Percentiles rank a stretch among this genome's conserved stretches.
phyloP scores from a whole-genome alignment of 2,113 vertebrate genomes.

The Lipotes vexillifer region DNA sequence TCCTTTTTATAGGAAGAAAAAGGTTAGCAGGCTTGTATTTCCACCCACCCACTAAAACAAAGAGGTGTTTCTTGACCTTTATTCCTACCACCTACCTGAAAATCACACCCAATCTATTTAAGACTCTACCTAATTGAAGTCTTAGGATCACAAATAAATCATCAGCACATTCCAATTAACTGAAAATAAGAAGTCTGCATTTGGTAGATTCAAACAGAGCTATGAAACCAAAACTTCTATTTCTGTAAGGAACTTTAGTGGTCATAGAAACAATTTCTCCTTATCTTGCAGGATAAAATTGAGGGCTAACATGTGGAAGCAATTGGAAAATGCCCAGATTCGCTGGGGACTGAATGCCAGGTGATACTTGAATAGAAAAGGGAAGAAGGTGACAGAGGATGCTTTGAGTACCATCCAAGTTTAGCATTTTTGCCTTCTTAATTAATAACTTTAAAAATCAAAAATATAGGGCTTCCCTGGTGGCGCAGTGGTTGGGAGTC shows the following conservation, averaged over 20 bases:
- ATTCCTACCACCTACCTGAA: neutral
- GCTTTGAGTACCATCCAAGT: neutral
- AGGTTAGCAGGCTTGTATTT: neutral
- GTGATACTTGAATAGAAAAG: neutral
- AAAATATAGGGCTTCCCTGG: neutral
- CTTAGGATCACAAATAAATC: neutral
- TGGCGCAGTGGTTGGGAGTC: no score
- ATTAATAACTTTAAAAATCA: neutral
- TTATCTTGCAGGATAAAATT: neutral
- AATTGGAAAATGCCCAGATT: neutral
- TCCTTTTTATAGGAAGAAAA: neutral
- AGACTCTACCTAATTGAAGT: conserved; percentile 5
- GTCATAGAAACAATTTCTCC: neutral
- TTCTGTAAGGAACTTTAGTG: neutral
- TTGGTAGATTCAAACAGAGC: neutral
- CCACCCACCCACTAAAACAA: neutral
- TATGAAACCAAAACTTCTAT: neutral
- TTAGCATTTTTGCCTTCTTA: neutral
- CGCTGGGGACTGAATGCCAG: neutral
- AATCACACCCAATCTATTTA: neutral
- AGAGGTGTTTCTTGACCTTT: conserved; percentile 21
- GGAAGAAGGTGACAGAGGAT: neutral
- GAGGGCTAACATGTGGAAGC: neutral
- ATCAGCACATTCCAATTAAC: neutral
- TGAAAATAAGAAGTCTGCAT: neutral